Percentiles rank a stretch among this genome's conserved stretches.
These are phyloP conservation scores for Pogona vitticeps DNA, from an alignment of 2,113 vertebrate genomes.

Conservation along the genomic window DNA sequence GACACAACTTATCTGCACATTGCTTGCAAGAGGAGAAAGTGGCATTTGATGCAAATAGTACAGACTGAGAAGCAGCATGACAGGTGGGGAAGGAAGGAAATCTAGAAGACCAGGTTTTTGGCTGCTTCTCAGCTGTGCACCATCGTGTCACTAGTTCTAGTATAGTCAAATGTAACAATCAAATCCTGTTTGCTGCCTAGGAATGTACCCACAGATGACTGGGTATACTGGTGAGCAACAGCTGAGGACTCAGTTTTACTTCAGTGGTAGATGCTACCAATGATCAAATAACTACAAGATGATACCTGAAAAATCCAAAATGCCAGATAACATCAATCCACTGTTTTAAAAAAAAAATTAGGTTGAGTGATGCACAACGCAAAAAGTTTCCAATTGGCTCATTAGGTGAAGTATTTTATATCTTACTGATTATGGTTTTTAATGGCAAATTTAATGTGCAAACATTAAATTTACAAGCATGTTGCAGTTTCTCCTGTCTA, in stretches of 20 bases:
- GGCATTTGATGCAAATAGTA: too few relatives aligned
- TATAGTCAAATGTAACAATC: not conserved
- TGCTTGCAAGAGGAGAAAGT: too few relatives aligned
- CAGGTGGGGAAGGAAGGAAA: not conserved
- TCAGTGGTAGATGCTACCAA: not conserved
- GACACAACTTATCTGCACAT: too few relatives aligned
- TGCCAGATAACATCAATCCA: not conserved
- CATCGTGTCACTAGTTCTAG: not conserved
- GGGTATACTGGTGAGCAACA: not conserved
- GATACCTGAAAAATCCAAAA: not conserved
- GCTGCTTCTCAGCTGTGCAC: too few relatives aligned
- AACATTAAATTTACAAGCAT: not conserved
- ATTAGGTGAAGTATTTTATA: not conserved
- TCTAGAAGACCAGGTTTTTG: not conserved
- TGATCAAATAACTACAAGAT: not conserved
- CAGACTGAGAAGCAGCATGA: not conserved
- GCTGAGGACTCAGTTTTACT: too few relatives aligned
- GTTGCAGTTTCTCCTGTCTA: not conserved
- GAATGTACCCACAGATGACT: not conserved
- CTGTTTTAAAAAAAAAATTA: too few relatives aligned
- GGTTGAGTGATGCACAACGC: too few relatives aligned
- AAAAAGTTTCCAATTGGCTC: constrained; percentile 6
- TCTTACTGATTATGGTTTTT: not conserved
- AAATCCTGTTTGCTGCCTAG: not conserved
- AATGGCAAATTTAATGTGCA: not conserved